Conservation (phyloP, 1,140 invertebrate species). For the silkworm (Bombyx mori) region DNA sequence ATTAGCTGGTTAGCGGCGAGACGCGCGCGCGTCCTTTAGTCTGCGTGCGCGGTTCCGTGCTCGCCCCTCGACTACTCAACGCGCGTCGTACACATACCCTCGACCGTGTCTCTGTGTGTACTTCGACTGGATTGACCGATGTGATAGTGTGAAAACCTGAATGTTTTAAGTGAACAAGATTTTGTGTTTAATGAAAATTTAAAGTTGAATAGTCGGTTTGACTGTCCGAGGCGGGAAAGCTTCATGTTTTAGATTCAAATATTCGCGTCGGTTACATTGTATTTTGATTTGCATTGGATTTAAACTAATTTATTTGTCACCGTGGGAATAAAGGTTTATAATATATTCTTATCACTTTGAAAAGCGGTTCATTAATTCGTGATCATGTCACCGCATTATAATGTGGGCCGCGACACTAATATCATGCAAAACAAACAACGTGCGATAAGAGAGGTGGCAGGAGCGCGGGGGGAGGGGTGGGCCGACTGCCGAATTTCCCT, state of each 20-base stretch:
- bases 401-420: constrained; percentile 43
- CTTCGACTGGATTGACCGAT: constrained; percentile 12
- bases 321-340: constrained; percentile 1
- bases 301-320: not conserved
- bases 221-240: too few relatives aligned
- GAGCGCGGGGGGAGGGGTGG: constrained; percentile 19
- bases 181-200: too few relatives aligned
- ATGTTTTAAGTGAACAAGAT: not conserved
- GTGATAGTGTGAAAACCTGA: constrained; percentile 12
- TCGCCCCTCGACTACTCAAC: constrained; percentile 6
- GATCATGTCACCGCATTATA: constrained; percentile 39
- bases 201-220: too few relatives aligned
- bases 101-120: constrained; percentile 5
- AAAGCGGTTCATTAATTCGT: constrained; percentile 33
- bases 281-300: not conserved
- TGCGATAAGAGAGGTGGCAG: constrained; percentile 36
- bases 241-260: too few relatives aligned
- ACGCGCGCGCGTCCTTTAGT: constrained; percentile 47
- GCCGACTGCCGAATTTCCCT: constrained; percentile 48
- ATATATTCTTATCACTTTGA: constrained; percentile 17
- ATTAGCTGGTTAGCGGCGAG: constrained; percentile 53
- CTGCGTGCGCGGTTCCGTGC: constrained; percentile 24
- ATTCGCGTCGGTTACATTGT: too few relatives aligned
- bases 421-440: constrained; percentile 52
- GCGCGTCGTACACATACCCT: constrained; percentile 8